Base-by-base conservation (phyloP, 92 coral and sea anemone genomes). In the Zoanthus solanderi region DNA sequence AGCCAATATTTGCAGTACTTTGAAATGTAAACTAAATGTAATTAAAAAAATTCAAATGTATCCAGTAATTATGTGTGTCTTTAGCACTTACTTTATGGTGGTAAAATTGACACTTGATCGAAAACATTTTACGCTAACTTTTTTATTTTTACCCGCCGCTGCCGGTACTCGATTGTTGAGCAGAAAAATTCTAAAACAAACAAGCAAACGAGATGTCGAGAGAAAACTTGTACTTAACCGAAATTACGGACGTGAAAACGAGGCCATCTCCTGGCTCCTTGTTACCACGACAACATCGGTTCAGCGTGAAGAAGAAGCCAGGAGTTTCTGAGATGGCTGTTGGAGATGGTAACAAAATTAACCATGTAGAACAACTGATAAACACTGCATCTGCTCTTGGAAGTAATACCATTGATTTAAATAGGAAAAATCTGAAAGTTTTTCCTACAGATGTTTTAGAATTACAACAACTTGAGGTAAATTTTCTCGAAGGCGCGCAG, bases 291-390 rank as follows among this genome's bases (percentile, higher is more conserved):
- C 75, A 81, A 81, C 85, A 18, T 15, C 61, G 44, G 81, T 2
- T 28, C 15, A 76, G 48, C 11, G 52, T 16, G 31, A 52, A 42
- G 17, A 60, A 13, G 8, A 23, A 17, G 28, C 13, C 4, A 29
- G 14, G 16, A 11, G 6, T n/a, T 84, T 56, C 87, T 89, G 94
- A 95, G 68, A 96, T 96, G 99, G 99, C 99, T 91, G 99, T 95
- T 47, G 98, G 96, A 0, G 94, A 91, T 72, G 94, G 79, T 45
- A 31, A 56, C 2, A 83, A 83, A 16, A 90, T 23, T 23, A 23
- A 88, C 57, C 92, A 83, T 16, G 96, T 96, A 23, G 92, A 94
- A 72, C 98, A 93, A 85, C 96, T 97, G 77, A 85, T 97, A 84
- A 97, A 90, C 82, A 95, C 94, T 7, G 96, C 99, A 63, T 87